Percentiles rank a stretch among this genome's conserved stretches.
Evolutionary conservation across 2,113 vertebrate species (phyloP).

Genomic region (Thunnus maccoyii): DNA sequence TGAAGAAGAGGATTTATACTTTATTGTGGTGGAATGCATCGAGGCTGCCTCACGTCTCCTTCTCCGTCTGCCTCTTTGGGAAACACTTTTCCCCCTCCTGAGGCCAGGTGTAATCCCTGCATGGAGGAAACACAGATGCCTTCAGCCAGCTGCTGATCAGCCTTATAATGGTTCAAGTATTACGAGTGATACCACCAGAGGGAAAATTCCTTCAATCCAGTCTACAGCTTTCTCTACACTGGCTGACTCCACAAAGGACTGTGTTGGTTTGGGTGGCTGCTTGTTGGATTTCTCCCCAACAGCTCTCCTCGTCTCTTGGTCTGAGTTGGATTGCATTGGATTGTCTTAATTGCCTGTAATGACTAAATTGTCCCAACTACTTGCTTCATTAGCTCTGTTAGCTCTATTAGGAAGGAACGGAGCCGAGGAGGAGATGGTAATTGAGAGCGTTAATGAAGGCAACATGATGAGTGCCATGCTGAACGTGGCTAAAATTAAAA

Average conservation of each 20-base stretch:
- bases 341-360: constrained; percentile 83
- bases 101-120: constrained; percentile 82
- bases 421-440: constrained; percentile 66
- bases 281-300: constrained; percentile 40
- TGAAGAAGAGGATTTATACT: constrained; percentile 85
- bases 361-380: constrained; percentile 84
- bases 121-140: constrained; percentile 63
- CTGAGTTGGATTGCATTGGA: constrained; percentile 76
- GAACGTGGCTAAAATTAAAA: constrained; percentile 37
- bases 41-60: constrained; percentile 64
- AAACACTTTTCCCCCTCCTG: constrained; percentile 74
- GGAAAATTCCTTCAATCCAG: constrained; percentile 70
- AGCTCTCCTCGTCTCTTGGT: constrained; percentile 33
- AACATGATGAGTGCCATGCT: constrained; percentile 49
- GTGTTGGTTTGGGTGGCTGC: constrained; percentile 53
- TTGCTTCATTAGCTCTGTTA: constrained; percentile 83
- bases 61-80: constrained; percentile 71
- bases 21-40: constrained; percentile 82
- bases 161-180: constrained; percentile 70
- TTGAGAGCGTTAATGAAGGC: constrained; percentile 77
- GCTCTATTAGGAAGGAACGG: constrained; percentile 78
- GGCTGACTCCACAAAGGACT: constrained; percentile 36
- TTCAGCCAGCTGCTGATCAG: constrained; percentile 73
- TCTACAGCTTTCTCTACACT: constrained; percentile 46
- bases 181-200: constrained; percentile 73